Evolutionary conservation across 2,797 vertebrate genomes (phyloP), one percentile per base, ranked within the genome.

Genomic region (Silurus aristotelis): DNA sequence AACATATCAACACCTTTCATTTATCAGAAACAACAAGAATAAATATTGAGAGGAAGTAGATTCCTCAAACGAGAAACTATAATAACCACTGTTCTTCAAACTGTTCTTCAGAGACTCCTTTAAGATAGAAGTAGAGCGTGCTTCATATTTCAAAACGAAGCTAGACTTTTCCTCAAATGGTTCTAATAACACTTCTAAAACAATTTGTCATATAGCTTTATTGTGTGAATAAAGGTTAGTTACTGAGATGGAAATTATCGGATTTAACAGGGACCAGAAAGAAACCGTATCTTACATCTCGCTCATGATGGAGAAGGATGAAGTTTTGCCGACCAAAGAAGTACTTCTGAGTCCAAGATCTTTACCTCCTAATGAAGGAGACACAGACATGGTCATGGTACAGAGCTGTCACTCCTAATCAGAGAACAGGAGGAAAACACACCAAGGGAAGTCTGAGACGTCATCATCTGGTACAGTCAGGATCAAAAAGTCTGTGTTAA

Each of bases 231-330:
- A 52, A 52, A 52, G 48, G 4, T 38, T 38, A 38, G 38, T 38
- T 67, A 67, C 14, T 19, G 19, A 71, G 17, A 0, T 22, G 68
- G 46, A 46, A 38, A 38, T 3, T 4, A 22, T 27, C 12, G 25
- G 25, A 10, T 31, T 38, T 31, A 8, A 78, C 2, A 7, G 48
- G 48, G 48, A 52, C 6, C 48, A 10, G 19, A 38, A 43, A 10
- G 1, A 52, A 52, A 67, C 1, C 1, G 1, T 7, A 19, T 67
- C 83, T 84, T 43, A 84, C 83, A 84, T 84, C 38, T 84, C 83
- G 68, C 19, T 68, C 83, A 78, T 84, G 31, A 19, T 52, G 43
- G 64, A 68, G 64, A 78, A 19, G 0, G 52, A 19, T 27, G 83
- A 56, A 0, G 73, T 70, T 25, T 60, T 78, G 8, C 63, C 14